phyloP scores from a whole-genome alignment of 2,888 invertebrate species.

The Campoplex nolae region DNA sequence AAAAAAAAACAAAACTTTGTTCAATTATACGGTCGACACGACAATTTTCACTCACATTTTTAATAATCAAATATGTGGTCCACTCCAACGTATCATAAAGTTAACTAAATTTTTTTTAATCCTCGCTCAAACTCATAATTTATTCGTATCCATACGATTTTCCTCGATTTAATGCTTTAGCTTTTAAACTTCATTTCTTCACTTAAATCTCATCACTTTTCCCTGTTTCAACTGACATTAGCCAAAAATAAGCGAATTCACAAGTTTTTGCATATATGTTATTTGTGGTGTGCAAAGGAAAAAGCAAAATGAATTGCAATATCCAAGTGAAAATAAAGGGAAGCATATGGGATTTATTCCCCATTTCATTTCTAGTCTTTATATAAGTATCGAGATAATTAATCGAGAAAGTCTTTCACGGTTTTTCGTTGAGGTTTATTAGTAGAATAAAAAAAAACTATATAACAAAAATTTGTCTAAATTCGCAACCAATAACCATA shows the following conservation, averaged over 20 bases:
- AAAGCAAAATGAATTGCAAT: constrained; percentile 8
- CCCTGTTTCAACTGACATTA: not conserved
- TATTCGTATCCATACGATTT: not conserved
- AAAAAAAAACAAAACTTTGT: not conserved
- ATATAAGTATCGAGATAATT: constrained; percentile 31
- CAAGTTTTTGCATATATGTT: not conserved
- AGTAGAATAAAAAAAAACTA: constrained; percentile 34
- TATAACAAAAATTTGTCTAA: constrained; percentile 44
- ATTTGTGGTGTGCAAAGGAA: not conserved
- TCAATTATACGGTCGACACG: not conserved
- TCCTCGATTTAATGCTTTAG: not conserved
- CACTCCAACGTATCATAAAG: constrained; percentile 33
- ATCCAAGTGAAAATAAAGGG: constrained; percentile 13
- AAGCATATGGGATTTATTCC: not conserved
- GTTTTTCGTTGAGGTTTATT: not conserved
- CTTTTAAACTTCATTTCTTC: not conserved
- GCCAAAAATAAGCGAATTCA: not conserved
- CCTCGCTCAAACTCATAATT: not conserved
- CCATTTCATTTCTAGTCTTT: not conserved
- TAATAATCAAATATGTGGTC: constrained; percentile 39
- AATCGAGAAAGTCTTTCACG: constrained; percentile 4
- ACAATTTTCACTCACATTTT: not conserved
- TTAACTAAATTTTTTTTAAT: constrained; percentile 23
- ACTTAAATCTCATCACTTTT: not conserved
- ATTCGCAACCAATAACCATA: constrained; percentile 26